Conservation (phyloP, 2,888 invertebrate species). For the Agrotis puta region DNA sequence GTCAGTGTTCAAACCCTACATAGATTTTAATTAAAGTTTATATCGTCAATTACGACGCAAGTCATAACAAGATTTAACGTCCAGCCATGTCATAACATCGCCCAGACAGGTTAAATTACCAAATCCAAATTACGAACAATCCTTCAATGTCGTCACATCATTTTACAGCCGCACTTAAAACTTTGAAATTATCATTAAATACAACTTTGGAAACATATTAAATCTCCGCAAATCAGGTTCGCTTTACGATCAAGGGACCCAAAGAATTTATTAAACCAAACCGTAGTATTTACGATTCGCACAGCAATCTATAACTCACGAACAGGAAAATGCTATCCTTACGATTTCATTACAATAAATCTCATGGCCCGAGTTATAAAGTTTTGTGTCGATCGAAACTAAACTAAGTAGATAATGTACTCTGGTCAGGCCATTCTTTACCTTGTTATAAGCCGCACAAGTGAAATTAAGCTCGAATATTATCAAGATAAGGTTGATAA, state of each 20-base stretch:
- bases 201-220: constrained; percentile 64
- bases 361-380: constrained; percentile 81
- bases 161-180: constrained; percentile 63
- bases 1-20: neutral
- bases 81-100: constrained; percentile 39
- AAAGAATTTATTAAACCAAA: constrained; percentile 79
- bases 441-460: constrained; percentile 63
- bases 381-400: constrained; percentile 83
- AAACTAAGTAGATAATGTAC: constrained; percentile 83
- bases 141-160: constrained; percentile 57
- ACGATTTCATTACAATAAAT: constrained; percentile 88
- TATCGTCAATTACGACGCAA: constrained; percentile 33
- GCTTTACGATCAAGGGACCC: constrained; percentile 69
- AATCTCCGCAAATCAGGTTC: constrained; percentile 68
- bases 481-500: constrained; percentile 62
- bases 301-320: constrained; percentile 79
- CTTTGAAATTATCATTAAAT: constrained; percentile 64
- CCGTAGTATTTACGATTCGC: constrained; percentile 81
- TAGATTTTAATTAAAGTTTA: constrained; percentile 42
- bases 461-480: constrained; percentile 65
- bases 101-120: constrained; percentile 49
- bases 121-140: constrained; percentile 52
- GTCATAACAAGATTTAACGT: constrained; percentile 45
- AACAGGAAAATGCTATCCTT: constrained; percentile 83
- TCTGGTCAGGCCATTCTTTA: constrained; percentile 80